Conservation (phyloP, 2,797 vertebrate species). For the Coracias cyanogaster region DNA sequence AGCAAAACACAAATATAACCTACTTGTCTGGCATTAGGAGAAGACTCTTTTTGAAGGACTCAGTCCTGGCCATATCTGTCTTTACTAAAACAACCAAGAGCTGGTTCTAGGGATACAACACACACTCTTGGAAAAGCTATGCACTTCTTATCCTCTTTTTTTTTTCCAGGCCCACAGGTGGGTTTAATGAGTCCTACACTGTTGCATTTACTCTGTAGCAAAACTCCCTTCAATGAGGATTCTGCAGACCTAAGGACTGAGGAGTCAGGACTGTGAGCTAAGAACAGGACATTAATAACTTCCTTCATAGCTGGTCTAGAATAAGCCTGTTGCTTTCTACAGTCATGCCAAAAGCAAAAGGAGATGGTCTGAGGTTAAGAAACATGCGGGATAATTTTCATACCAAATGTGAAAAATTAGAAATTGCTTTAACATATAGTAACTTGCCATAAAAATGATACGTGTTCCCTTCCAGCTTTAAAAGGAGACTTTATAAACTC, state of each 20-base stretch:
- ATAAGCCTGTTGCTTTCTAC: neutral
- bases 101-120: neutral
- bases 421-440: neutral
- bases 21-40: neutral
- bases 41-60: neutral
- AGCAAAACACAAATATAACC: neutral
- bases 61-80: neutral
- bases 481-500: neutral
- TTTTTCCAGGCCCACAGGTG: neutral
- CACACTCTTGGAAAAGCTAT: neutral
- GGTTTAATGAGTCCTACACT: neutral
- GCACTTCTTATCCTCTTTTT: neutral
- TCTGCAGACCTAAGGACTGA: neutral
- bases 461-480: neutral
- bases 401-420: constrained; percentile 2
- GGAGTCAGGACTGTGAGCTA: neutral
- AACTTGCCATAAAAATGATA: neutral
- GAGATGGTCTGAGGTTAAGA: neutral
- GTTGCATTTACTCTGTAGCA: neutral
- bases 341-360: neutral
- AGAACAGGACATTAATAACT: neutral
- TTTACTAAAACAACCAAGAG: neutral
- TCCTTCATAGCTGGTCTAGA: neutral
- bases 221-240: neutral
- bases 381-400: neutral